Evolutionary conservation across 2,113 vertebrate species (phyloP).

Genomic region (Grus americana): DNA sequence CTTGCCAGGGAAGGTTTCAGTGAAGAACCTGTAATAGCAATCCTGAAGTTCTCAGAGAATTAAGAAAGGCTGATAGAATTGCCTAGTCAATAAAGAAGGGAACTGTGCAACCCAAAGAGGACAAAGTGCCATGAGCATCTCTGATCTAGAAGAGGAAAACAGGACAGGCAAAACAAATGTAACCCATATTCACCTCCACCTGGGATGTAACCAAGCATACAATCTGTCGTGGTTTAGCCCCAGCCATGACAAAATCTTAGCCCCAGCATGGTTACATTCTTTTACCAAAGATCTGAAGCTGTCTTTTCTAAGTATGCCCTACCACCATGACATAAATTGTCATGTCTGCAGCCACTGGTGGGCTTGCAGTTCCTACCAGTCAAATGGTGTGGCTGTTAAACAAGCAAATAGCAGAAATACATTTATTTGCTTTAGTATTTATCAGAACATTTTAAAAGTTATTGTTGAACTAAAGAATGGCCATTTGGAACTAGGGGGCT

Average conservation of each 20-base stretch:
- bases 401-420: not conserved
- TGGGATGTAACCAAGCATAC: not conserved
- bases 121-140: not conserved
- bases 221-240: not conserved
- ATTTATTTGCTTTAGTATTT: not conserved
- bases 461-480: not conserved
- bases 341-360: not conserved
- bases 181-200: not conserved
- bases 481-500: rapidly evolving
- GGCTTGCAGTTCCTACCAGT: not conserved
- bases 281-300: not conserved
- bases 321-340: not conserved
- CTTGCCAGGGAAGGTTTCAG: not conserved
- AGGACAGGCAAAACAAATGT: not conserved
- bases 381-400: not conserved
- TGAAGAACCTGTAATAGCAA: not conserved
- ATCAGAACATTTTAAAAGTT: not conserved
- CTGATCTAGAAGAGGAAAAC: not conserved
- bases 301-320: not conserved
- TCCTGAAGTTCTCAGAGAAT: not conserved
- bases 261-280: not conserved
- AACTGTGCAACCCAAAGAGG: not conserved
- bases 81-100: not conserved
- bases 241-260: not conserved
- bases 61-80: not conserved